Evolutionary conservation across 1,140 invertebrate species (phyloP), one percentile per base, ranked within the genome.

Genomic region (Heliconius hermathena): DNA sequence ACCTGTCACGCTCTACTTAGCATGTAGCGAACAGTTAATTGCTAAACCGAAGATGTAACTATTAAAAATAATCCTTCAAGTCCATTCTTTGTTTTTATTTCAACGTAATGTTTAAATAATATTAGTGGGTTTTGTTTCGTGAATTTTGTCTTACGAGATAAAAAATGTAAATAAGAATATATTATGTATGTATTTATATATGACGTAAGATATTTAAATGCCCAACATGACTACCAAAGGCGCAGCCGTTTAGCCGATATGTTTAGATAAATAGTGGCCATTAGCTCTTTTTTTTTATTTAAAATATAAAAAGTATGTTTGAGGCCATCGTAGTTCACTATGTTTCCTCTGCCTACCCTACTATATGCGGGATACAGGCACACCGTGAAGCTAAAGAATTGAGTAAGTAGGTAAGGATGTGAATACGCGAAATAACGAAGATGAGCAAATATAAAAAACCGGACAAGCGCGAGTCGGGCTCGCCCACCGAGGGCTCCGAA

Each of bases 51-150:
- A 29, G 11, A 66, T 20, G 20, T 66, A 66, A 13, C 3, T 22
- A 57, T 57, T 57, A 3, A 57, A 57, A 57, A 29, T 29, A 29
- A 66, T 66, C 60, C 60, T 66, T 66, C 60, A 66, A 9, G 29
- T 16, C n/a, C 11, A 66, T 29, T 66, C 26, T 66, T 18, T 16
- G 57, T 22, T 4, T 26, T 60, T 16, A 29, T 66, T 66, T 66
- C 60, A n/a, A 46, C 71, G n/a, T 73, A 11, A 8, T 71, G 71
- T 77, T 72, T 54, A 77, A 77, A 78, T 78, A 77, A 36, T 60
- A 71, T 71, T 77, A 52, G 76, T 54, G 46, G 46, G 71, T 54
- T 77, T 26, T 52, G 29, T 77, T 71, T 77, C 70, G 26, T 18
- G 52, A 77, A 29, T 13, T 71, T 71, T 70, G 60, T 49, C 71